phyloP scores from a whole-genome alignment of 2,888 invertebrate species.

The Oeneis ivallda region DNA sequence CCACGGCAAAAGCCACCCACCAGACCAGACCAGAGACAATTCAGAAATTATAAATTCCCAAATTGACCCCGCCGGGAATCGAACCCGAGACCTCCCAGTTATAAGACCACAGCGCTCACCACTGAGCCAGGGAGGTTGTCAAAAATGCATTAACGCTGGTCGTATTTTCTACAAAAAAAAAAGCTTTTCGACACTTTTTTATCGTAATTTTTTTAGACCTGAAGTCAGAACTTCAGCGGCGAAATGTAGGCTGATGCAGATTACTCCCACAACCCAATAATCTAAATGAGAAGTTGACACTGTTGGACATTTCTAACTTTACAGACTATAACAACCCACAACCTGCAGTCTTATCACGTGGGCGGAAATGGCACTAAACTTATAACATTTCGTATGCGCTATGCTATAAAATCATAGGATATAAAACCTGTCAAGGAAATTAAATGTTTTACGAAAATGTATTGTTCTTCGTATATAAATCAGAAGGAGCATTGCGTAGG shows the following conservation, averaged over 20 bases:
- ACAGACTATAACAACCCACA: neutral
- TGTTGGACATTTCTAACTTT: constrained; percentile 3
- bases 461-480: constrained; percentile 18
- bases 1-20: too few species aligned
- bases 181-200: too few species aligned
- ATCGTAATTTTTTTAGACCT: too few species aligned
- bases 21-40: too few species aligned
- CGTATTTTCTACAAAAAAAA: too few species aligned
- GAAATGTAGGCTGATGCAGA: neutral
- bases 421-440: constrained; percentile 18
- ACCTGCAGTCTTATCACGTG: neutral
- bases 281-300: neutral
- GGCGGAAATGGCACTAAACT: constrained; percentile 13
- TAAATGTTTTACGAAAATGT: constrained; percentile 15
- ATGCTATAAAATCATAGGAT: constrained; percentile 18
- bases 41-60: too few species aligned
- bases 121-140: too few species aligned
- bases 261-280: neutral
- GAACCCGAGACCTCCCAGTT: too few species aligned
- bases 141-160: too few species aligned
- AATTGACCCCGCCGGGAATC: too few species aligned
- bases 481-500: constrained; percentile 5
- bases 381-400: constrained; percentile 12
- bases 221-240: too few species aligned
- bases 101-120: too few species aligned